Conservation (phyloP, 2,113 vertebrate genomes). For the Tyto alba region DNA sequence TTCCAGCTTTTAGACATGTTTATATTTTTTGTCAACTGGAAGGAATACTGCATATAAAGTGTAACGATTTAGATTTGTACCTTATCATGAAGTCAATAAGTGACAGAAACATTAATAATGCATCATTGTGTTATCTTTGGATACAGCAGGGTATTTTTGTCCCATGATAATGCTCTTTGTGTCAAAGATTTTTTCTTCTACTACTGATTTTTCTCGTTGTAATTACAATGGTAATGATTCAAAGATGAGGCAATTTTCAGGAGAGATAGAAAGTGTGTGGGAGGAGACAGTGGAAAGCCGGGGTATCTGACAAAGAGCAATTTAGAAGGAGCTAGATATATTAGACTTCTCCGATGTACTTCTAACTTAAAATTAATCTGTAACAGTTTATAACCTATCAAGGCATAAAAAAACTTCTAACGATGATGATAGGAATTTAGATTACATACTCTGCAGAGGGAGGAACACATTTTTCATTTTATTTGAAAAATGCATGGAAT, state of each 20-base stretch:
- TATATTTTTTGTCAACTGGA: neutral
- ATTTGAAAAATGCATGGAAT: neutral
- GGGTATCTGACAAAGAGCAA: conserved; percentile 55
- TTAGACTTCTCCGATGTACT: conserved; percentile 21
- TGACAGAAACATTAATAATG: neutral
- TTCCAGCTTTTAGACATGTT: neutral
- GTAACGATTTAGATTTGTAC: neutral
- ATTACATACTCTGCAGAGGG: neutral
- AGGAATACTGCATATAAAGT: neutral
- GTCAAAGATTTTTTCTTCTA: conserved; percentile 7
- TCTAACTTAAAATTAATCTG: conserved; percentile 49
- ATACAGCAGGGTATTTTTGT: conserved; percentile 49
- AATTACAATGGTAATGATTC: conserved; percentile 56
- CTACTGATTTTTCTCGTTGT: conserved; percentile 44
- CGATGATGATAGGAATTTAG: neutral
- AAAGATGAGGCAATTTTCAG: conserved; percentile 61
- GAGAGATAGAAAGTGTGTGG: conserved; percentile 51
- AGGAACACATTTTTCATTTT: neutral
- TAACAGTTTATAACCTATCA: conserved; percentile 27
- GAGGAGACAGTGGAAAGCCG: conserved; percentile 46
- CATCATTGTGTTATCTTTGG: conserved; percentile 7
- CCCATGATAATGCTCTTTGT: conserved; percentile 12
- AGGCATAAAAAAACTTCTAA: neutral
- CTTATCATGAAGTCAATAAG: neutral
- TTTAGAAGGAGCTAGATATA: conserved; percentile 31